Conservation (phyloP, 1,140 invertebrate genomes). For the Philopotamus ludificatus region DNA sequence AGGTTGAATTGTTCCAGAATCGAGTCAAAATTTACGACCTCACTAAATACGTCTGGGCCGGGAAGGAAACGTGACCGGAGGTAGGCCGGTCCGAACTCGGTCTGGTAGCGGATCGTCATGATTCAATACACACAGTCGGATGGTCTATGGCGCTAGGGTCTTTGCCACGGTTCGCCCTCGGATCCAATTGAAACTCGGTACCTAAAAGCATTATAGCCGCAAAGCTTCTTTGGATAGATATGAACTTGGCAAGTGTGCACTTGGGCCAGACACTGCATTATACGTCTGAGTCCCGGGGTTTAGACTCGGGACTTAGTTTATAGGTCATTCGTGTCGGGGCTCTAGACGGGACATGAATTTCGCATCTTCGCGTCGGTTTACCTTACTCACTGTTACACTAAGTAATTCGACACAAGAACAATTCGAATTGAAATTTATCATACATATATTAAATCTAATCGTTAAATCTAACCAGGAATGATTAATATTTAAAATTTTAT, state of each 20-base stretch:
- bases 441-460: no score
- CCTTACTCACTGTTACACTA: no score
- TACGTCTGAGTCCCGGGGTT: background rate
- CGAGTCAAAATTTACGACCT: background rate
- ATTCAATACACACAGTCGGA: no score
- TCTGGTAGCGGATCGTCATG: no score
- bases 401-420: no score
- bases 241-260: constrained; percentile 2
- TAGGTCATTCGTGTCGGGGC: background rate
- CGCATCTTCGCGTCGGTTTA: background rate
- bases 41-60: background rate
- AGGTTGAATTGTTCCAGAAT: background rate
- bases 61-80: background rate
- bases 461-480: no score
- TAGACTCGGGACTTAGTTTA: constrained; percentile 8
- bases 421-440: no score
- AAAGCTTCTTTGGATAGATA: background rate
- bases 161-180: no score
- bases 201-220: background rate
- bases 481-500: no score
- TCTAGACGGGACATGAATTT: background rate
- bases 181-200: constrained; percentile 4
- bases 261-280: constrained; percentile 1
- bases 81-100: no score
- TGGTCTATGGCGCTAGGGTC: no score